A percentile compares a stretch with the other conserved stretches of the same genome.
Evolutionary conservation across 1,140 invertebrate genomes (phyloP).

Genomic region (Uloborus diversus): DNA sequence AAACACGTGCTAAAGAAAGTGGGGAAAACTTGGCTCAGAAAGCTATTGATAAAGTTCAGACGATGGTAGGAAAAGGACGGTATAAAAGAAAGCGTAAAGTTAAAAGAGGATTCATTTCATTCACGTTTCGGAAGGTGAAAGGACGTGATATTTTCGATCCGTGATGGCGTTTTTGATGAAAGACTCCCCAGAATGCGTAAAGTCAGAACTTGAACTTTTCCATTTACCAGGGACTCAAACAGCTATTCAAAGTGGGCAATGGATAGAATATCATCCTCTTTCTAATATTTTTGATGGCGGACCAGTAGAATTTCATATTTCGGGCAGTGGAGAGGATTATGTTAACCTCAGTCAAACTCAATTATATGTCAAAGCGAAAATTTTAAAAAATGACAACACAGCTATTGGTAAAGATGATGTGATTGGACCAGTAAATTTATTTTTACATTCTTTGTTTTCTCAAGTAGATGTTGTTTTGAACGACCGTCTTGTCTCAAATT

Average conservation of each 20-base stretch:
- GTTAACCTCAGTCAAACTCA: not conserved
- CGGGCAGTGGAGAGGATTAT: not conserved
- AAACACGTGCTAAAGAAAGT: not conserved
- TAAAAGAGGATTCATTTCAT: not conserved
- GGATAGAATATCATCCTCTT: not conserved
- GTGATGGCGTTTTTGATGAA: not conserved
- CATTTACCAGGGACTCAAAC: not conserved
- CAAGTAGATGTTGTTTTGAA: not conserved
- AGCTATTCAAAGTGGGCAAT: not conserved
- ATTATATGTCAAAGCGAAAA: not conserved
- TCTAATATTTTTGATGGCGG: not conserved
- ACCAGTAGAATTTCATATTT: not conserved
- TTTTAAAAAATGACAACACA: slow-evolving; percentile 8
- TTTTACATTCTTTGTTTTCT: slow-evolving; percentile 39
- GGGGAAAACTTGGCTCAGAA: not conserved
- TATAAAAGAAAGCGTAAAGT: slow-evolving; percentile 17
- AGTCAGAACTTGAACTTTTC: slow-evolving; percentile 1
- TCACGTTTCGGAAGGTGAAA: not conserved
- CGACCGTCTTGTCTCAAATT: not conserved
- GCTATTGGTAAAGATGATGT: not conserved
- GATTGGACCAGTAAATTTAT: slow-evolving; percentile 23
- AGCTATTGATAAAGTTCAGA: not conserved
- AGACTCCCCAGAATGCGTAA: slow-evolving; percentile 1
- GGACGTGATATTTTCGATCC: not conserved
- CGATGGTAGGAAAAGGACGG: not conserved